Evolutionary conservation across 92 coral and sea anemone species (phyloP).

Genomic region (Porites rus): DNA sequence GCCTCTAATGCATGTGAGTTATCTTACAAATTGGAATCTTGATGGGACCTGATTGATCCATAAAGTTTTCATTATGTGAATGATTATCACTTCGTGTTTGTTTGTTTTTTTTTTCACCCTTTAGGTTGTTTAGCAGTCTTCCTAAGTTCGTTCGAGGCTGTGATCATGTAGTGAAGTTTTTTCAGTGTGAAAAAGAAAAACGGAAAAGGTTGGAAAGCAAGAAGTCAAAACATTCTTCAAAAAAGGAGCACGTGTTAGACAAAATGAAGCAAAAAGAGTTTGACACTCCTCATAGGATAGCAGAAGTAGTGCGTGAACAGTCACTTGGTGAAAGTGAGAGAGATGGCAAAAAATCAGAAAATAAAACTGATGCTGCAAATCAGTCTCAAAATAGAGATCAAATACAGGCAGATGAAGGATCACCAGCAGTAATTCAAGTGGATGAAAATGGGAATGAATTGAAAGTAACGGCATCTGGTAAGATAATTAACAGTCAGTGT

Average conservation of each 20-base stretch:
- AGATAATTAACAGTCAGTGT: neutral
- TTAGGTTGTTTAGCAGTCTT: conserved; percentile 75
- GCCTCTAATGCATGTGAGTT: too few relatives aligned
- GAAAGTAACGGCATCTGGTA: conserved; percentile 30
- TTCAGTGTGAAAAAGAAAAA: conserved; percentile 57
- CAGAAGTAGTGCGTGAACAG: conserved; percentile 52
- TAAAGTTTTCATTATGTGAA: neutral
- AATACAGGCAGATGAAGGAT: neutral
- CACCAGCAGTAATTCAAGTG: neutral
- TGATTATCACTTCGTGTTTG: neutral
- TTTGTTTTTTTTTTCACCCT: neutral
- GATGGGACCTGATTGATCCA: neutral
- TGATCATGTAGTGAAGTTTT: conserved; percentile 82
- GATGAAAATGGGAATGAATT: conserved; percentile 42
- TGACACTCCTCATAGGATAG: conserved; percentile 51
- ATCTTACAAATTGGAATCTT: too few relatives aligned
- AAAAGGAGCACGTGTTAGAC: conserved; percentile 50
- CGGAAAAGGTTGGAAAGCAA: conserved; percentile 38
- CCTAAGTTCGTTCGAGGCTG: conserved; percentile 89
- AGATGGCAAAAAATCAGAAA: neutral
- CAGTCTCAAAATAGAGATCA: neutral
- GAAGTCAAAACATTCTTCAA: conserved; percentile 47
- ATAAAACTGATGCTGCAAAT: neutral
- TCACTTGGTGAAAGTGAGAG: conserved; percentile 36
- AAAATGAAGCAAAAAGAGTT: conserved; percentile 47